Conservation (phyloP, 2,888 invertebrate genomes). For the Oxycera nigricornis region DNA sequence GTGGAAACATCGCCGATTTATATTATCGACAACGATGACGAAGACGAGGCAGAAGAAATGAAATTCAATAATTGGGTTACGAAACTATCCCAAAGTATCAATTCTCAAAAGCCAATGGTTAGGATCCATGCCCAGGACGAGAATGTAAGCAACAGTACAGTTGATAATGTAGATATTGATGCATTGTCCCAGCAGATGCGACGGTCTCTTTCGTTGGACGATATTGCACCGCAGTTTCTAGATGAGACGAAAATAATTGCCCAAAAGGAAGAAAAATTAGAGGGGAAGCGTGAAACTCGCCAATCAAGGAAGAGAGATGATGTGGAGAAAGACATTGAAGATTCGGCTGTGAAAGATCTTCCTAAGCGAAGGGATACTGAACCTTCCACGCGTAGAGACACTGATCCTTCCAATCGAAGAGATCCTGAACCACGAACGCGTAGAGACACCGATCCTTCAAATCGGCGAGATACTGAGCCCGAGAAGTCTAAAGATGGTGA, state of each 20-base stretch:
- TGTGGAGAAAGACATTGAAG: background rate
- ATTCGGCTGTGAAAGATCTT: background rate
- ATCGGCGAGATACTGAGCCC: too few relatives aligned
- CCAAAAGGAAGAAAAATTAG: too few relatives aligned
- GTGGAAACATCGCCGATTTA: background rate
- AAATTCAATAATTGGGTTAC: conserved; percentile 27
- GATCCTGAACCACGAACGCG: too few relatives aligned
- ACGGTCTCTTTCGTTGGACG: background rate
- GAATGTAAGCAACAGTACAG: background rate
- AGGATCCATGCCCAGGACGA: too few relatives aligned
- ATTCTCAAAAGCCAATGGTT: background rate
- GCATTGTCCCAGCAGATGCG: background rate
- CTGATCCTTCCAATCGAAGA: too few relatives aligned
- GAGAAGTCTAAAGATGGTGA: too few relatives aligned
- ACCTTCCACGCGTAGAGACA: too few relatives aligned
- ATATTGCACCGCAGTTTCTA: background rate
- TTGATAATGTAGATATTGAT: conserved; percentile 37
- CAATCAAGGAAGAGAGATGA: background rate
- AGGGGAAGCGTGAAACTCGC: background rate
- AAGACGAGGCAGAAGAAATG: conserved; percentile 50
- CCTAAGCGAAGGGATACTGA: background rate
- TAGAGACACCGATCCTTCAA: too few relatives aligned
- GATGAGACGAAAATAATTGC: background rate
- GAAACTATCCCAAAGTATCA: conserved; percentile 35
- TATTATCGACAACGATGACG: conserved; percentile 45